Percentiles rank a stretch among this genome's conserved stretches.
phyloP scores from a whole-genome alignment of 2,113 vertebrate species.

The Rhabdomys dilectus region DNA sequence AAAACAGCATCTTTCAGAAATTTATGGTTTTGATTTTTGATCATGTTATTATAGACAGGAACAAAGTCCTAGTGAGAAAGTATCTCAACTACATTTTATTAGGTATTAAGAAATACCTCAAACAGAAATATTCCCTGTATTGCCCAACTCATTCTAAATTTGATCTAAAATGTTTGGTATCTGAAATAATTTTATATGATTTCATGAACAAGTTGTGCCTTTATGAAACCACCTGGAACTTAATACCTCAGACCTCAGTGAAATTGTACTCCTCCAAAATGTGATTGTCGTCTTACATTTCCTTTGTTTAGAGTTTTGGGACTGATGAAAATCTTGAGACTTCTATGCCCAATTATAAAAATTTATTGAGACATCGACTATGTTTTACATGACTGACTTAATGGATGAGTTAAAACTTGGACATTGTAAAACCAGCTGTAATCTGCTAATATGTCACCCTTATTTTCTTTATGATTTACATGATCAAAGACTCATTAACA shows the following conservation, averaged over 20 bases:
- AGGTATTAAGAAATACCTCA: not conserved
- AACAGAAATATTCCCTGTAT: not conserved
- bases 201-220: not conserved
- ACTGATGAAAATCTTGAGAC: not conserved
- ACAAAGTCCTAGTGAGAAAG: not conserved
- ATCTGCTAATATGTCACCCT: not conserved
- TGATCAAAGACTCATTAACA: not conserved
- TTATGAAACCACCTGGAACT: not conserved
- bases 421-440: not conserved
- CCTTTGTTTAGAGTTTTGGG: constrained; percentile 34
- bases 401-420: not conserved
- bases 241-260: not conserved
- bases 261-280: not conserved
- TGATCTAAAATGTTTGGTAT: not conserved
- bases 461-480: not conserved
- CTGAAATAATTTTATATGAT: not conserved
- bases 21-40: not conserved
- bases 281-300: not conserved
- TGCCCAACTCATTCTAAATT: constrained; percentile 14
- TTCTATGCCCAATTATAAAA: not conserved
- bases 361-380: not conserved
- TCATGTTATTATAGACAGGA: not conserved
- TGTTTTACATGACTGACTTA: not conserved
- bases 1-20: not conserved
- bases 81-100: not conserved